Base-by-base conservation (phyloP, 1,140 invertebrate species). In the Coptotermes formosanus region DNA sequence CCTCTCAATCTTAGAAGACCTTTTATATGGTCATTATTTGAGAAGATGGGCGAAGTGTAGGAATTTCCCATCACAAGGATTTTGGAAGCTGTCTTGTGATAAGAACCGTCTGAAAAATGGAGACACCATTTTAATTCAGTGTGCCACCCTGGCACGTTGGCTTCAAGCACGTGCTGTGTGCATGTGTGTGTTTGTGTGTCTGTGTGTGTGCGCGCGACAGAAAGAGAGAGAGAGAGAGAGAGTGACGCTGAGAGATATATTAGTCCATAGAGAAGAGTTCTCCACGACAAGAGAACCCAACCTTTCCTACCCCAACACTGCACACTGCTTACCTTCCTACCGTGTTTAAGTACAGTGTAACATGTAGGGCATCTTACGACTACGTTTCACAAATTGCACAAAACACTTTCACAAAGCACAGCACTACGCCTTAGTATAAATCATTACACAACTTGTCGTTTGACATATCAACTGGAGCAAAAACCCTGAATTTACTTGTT, bases 91-190 rank as follows among this genome's bases (percentile, higher is more conserved):
- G 59, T 64, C 21, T 21, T 8, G 59, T 64, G 59, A 64, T 21
- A 64, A 64, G 59, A 19, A 23, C 19, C 9, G 14, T 8, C 59
- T 23, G 25, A 64, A n/a, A 21, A n/a, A 64, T 64, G 21, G 59
- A 64, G 59, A 64, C 59, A 64, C 59, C 59, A 64, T 64, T 64
- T 64, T 64, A 64, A 64, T 64, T 64, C 59, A 64, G 21, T 64
- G 59, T 64, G 16, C 59, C 25, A 64, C 59, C 59, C 16, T 64
- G 19, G 21, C 14, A 23, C 8, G 25, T 21, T 64, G 21, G 59
- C 59, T 48, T 48, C 59, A 23, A 64, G 59, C 59, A 64, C 59
- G 59, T 64, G 59, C 59, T 9, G 16, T 48, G 9, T 48, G 9
- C 11, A 9, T 48, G 45, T 38, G 38, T 38, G 38, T 38, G 38